Percentiles rank a stretch among this genome's conserved stretches.
Evolutionary conservation across 2,888 invertebrate genomes (phyloP).

Genomic region (Parapristionchus giblindavisi): DNA sequence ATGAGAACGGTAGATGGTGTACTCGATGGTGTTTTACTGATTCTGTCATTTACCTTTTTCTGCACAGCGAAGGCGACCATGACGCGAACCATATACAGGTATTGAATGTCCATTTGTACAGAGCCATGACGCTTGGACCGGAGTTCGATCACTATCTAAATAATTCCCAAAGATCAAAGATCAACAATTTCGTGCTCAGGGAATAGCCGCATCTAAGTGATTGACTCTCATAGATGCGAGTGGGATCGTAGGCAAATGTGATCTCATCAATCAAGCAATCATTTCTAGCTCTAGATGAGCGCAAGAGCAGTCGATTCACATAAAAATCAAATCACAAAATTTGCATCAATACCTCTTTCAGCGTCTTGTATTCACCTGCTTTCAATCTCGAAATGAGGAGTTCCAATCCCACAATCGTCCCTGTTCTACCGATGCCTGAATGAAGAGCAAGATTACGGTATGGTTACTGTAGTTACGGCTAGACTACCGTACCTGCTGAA

Average conservation of each 20-base stretch:
- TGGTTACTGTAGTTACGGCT: not conserved
- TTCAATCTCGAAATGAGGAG: slow-evolving; percentile 5
- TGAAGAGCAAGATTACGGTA: not conserved
- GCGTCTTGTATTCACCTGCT: slow-evolving; percentile 22
- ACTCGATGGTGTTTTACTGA: too few relatives aligned
- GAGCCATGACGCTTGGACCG: slow-evolving; percentile 51
- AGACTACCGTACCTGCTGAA: slow-evolving; percentile 27
- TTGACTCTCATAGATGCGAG: too few relatives aligned
- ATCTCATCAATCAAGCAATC: too few relatives aligned
- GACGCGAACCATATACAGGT: slow-evolving; percentile 54
- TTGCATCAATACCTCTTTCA: slow-evolving; percentile 2
- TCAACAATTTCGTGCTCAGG: not conserved
- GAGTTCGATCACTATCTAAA: slow-evolving; percentile 51
- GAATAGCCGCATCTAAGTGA: not conserved
- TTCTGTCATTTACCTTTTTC: not conserved
- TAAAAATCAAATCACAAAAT: too few relatives aligned
- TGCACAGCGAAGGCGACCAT: slow-evolving; percentile 42
- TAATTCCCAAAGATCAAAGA: too few relatives aligned
- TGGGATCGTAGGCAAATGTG: too few relatives aligned
- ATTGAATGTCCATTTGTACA: slow-evolving; percentile 56
- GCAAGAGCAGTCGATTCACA: too few relatives aligned
- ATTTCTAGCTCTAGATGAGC: too few relatives aligned
- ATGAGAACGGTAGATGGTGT: not conserved
- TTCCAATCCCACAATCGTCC: slow-evolving; percentile 34
- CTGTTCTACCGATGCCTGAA: slow-evolving; percentile 37